phyloP scores from a whole-genome alignment of 2,797 vertebrate genomes.

The Pempheris klunzingeri region DNA sequence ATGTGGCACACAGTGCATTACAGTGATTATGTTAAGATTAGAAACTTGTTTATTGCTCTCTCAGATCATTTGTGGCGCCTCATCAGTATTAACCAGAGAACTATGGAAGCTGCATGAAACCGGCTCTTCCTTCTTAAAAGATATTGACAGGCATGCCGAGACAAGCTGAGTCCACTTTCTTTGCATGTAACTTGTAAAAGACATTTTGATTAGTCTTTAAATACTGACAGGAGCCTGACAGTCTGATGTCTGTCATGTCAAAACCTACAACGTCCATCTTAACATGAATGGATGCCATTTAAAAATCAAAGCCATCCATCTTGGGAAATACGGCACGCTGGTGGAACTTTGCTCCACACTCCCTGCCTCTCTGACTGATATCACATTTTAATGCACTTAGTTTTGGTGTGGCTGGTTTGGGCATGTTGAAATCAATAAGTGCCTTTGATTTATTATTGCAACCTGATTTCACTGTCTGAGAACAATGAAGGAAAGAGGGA shows the following conservation, averaged over 20 bases:
- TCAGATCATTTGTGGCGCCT: conserved; percentile 18
- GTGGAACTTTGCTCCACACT: conserved; percentile 3
- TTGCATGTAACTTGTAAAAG: neutral
- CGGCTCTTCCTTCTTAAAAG: neutral
- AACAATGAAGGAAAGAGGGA: conserved; percentile 43
- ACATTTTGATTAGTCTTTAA: conserved; percentile 8
- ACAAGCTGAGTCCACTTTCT: neutral
- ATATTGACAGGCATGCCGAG: conserved; percentile 1
- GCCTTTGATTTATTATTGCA: conserved; percentile 65
- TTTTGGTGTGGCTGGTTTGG: conserved; percentile 40
- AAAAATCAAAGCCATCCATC: conserved; percentile 30
- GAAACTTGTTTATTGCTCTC: conserved; percentile 51
- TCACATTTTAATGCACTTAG: conserved; percentile 36
- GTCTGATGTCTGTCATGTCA: conserved; percentile 7
- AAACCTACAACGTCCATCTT: neutral
- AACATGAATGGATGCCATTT: conserved; percentile 1
- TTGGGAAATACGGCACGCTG: conserved; percentile 22
- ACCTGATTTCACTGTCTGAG: conserved; percentile 54
- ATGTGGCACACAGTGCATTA: conserved; percentile 45
- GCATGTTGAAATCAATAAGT: conserved; percentile 57
- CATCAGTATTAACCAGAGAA: conserved; percentile 18
- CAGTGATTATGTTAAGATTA: conserved; percentile 62
- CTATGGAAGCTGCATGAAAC: conserved; percentile 5
- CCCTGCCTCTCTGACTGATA: conserved; percentile 38
- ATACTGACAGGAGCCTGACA: conserved; percentile 8